Evolutionary conservation across 1,140 invertebrate species (phyloP).

Genomic region (Pollicipes pollicipes): DNA sequence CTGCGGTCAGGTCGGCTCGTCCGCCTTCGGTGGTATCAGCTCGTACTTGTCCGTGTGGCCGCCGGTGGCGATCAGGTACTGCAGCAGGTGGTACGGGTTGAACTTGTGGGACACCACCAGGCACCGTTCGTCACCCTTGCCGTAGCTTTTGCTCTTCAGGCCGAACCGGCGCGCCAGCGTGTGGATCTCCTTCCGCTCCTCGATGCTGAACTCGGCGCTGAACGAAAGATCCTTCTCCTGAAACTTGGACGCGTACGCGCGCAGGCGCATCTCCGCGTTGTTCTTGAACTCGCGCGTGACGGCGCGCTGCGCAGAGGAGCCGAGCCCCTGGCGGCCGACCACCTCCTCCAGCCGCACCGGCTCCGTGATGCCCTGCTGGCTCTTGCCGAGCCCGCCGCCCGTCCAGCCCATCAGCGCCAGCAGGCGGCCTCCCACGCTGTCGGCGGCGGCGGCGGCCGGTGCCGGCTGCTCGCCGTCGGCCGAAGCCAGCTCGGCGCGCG

Average conservation of each 20-base stretch:
- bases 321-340: constrained; percentile 8
- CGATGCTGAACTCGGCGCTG: constrained; percentile 41
- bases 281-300: constrained; percentile 6
- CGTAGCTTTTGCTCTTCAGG: constrained; percentile 39
- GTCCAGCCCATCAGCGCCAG: constrained; percentile 64
- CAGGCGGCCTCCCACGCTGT: constrained; percentile 45
- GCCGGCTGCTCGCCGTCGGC: not conserved
- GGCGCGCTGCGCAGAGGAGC: not conserved
- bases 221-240: constrained; percentile 38
- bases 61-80: not conserved
- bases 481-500: not conserved
- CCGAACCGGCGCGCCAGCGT: constrained; percentile 28
- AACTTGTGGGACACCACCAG: constrained; percentile 33
- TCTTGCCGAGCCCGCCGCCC: constrained; percentile 52
- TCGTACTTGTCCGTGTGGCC: not conserved
- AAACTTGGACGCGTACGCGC: not conserved
- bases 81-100: not conserved
- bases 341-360: constrained; percentile 31
- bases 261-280: not conserved
- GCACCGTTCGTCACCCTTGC: constrained; percentile 28
- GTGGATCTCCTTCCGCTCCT: constrained; percentile 48
- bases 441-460: constrained; percentile 15
- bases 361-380: constrained; percentile 44
- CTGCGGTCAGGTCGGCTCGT: too few species aligned
- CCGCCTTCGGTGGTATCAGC: not conserved